Conservation (phyloP, 2,888 invertebrate genomes). For the Pollenia griseotomentosa region DNA sequence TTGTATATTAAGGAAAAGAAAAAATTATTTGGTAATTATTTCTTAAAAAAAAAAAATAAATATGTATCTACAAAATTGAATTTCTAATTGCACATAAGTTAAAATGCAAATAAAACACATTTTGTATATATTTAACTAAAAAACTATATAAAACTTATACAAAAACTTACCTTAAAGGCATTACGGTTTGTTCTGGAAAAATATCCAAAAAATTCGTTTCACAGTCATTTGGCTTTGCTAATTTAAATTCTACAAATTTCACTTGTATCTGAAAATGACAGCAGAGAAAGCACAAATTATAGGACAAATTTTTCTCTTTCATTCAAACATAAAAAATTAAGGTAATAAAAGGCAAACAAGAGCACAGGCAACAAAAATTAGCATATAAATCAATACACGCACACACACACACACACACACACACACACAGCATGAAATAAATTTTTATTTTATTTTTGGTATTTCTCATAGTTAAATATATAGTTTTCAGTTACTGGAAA, state of each 20-base stretch:
- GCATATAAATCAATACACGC: conserved; percentile 63
- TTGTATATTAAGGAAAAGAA: no score
- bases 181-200: conserved; percentile 88
- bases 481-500: neutral
- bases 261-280: conserved; percentile 87
- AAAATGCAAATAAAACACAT: neutral
- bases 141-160: neutral
- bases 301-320: conserved; percentile 14
- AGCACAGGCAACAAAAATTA: conserved; percentile 31
- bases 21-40: neutral
- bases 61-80: neutral
- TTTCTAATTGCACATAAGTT: neutral
- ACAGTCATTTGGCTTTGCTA: conserved; percentile 91
- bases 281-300: conserved; percentile 12
- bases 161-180: conserved; percentile 85
- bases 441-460: conserved; percentile 7
- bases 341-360: conserved; percentile 35
- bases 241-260: conserved; percentile 87
- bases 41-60: neutral
- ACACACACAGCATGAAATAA: neutral
- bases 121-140: neutral
- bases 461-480: neutral
- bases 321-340: conserved; percentile 11
- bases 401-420: neutral
- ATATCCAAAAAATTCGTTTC: conserved; percentile 91